These are phyloP conservation scores for Charaxes varanes DNA, from an alignment of 1,140 invertebrate genomes.

Conservation along the genomic window DNA sequence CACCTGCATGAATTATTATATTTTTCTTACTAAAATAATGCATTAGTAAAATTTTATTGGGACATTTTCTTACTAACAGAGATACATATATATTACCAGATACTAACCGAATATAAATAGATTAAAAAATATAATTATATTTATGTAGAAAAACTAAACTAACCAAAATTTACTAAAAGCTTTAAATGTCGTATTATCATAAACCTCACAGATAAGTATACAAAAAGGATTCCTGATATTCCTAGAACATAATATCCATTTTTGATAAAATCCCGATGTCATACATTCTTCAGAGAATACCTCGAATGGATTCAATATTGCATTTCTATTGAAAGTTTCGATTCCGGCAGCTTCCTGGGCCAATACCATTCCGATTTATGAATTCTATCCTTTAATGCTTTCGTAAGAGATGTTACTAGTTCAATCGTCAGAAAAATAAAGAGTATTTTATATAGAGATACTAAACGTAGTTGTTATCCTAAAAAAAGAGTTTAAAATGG, in stretches of 20 bases:
- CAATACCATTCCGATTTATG: constrained; percentile 7
- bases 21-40: too few relatives aligned
- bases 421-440: too few relatives aligned
- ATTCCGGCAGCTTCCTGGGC: constrained; percentile 3
- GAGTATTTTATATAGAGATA: too few relatives aligned
- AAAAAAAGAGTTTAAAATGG: too few relatives aligned
- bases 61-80: too few relatives aligned
- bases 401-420: neutral
- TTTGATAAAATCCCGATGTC: neutral
- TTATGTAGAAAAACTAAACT: neutral
- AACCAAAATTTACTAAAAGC: constrained; percentile 10
- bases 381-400: constrained; percentile 1
- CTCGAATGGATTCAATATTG: constrained; percentile 5
- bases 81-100: too few relatives aligned
- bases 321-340: constrained; percentile 17
- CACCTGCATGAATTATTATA: too few relatives aligned
- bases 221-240: neutral
- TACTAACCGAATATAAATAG: too few relatives aligned
- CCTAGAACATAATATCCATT: neutral
- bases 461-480: too few relatives aligned
- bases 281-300: constrained; percentile 2
- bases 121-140: neutral
- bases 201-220: constrained; percentile 2
- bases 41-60: neutral
- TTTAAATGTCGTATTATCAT: constrained; percentile 22